Percentiles rank a stretch among this genome's conserved stretches.
These are phyloP conservation scores for Monarcha castaneiventris DNA, from an alignment of 2,113 vertebrate genomes.

Conservation along the genomic window DNA sequence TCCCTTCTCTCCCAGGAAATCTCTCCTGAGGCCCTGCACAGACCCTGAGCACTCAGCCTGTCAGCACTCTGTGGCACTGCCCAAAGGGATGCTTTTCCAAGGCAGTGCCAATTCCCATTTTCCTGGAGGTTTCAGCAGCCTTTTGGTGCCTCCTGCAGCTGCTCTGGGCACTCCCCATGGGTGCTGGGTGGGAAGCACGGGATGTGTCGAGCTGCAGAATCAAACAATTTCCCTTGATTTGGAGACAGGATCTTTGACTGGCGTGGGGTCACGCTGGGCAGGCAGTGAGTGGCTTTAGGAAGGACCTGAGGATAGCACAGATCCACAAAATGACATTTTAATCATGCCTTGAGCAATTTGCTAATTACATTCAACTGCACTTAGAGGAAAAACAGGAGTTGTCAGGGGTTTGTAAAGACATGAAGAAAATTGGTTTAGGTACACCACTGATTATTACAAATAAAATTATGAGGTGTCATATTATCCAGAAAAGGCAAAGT, in stretches of 20 bases:
- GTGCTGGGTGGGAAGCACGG: neutral
- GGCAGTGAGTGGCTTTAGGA: neutral
- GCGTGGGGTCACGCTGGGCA: neutral
- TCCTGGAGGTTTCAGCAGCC: neutral
- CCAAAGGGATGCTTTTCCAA: neutral
- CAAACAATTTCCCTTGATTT: neutral
- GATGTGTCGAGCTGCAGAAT: neutral
- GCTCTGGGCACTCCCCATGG: neutral
- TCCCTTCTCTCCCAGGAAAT: neutral
- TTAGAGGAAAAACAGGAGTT: constrained; percentile 45
- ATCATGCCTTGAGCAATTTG: constrained; percentile 60
- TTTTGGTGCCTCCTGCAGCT: neutral
- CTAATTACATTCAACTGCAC: constrained; percentile 62
- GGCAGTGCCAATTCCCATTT: neutral
- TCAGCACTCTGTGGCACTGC: neutral
- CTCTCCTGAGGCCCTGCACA: neutral
- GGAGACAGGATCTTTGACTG: neutral
- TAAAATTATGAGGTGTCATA: neutral
- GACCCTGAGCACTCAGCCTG: neutral
- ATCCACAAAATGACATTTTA: constrained; percentile 62
- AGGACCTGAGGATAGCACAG: neutral
- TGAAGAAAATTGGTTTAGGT: constrained; percentile 48
- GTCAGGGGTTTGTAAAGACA: constrained; percentile 34
- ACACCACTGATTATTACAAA: constrained; percentile 26
- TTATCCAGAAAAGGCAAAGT: constrained; percentile 32